Base-by-base conservation (phyloP, 2,797 vertebrate genomes). In the Darevskia mixta region DNA sequence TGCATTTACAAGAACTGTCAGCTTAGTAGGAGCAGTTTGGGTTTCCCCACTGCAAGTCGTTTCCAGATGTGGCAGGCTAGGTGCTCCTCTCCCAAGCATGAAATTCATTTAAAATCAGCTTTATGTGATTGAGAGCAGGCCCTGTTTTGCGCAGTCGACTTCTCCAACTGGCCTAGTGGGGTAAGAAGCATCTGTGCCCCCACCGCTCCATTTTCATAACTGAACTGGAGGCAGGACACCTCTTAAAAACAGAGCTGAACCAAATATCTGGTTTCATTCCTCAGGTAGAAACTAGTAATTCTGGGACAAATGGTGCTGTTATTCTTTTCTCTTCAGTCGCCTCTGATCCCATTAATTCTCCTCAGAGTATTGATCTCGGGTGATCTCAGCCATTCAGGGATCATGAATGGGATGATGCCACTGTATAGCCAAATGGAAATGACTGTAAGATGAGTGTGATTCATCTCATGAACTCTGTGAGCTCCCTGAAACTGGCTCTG, bases 121-220 rank as follows among this genome's bases (percentile, higher is more conserved):
- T 61, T 10, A 78, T 0, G 2, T 0, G 38, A 29, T 3, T 78
- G 83, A 35, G 66, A 0, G 0, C 1, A 71, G 7, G 13, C 11
- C 43, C 43, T 8, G 7, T 49, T 71, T 69, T 25, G 45, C 15
- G 25, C 64, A 7, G 78, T 18, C 25, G 2, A 17, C 49, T 61
- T 43, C 0, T 43, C 64, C 55, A 45, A 49, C 85, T 79, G 45
- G 15, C 43, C 45, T 72, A 38, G 13, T 72, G 32, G 85, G 45
- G 32, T 35, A 25, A 43, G n/a, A 69, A 69, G 4, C 55, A 4
- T 2, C 9, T 38, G 61, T 18, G 2, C 41, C 23, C 20, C 23
- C 9, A 6, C 45, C 20, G 2, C 38, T 61, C 27, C 41, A 5
- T 27, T 75, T 61, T 38, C 15, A 5, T 61, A 64, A 43, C 8